Conservation (phyloP, 2,888 invertebrate genomes). For the Actias luna region DNA sequence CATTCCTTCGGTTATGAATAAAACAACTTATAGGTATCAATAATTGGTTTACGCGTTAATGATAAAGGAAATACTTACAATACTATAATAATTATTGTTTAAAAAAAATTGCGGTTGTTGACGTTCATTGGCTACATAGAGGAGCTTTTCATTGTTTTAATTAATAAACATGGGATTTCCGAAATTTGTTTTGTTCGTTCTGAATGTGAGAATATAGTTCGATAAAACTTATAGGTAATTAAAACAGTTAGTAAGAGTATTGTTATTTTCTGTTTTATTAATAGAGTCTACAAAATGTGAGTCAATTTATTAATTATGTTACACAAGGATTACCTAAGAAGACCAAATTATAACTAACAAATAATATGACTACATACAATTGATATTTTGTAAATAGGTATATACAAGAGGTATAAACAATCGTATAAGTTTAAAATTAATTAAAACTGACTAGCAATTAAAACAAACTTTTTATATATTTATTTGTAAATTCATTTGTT, state of each 20-base stretch:
- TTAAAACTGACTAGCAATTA: too few relatives aligned
- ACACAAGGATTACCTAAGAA: too few relatives aligned
- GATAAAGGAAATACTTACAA: conserved; percentile 37
- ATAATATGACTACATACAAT: too few relatives aligned
- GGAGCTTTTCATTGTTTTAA: conserved; percentile 37
- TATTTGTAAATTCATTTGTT: too few relatives aligned
- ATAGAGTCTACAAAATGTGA: neutral
- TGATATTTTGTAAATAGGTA: too few relatives aligned
- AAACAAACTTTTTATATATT: too few relatives aligned
- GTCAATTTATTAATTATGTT: too few relatives aligned
- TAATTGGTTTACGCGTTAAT: conserved; percentile 24
- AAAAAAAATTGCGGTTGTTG: conserved; percentile 35
- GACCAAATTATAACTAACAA: too few relatives aligned
- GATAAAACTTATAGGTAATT: neutral
- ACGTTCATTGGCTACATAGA: conserved; percentile 32
- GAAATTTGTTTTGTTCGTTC: conserved; percentile 28
- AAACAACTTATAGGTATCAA: conserved; percentile 19
- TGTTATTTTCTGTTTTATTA: neutral
- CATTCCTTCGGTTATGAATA: conserved; percentile 16
- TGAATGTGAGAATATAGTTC: neutral
- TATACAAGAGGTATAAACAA: too few relatives aligned
- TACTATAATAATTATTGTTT: conserved; percentile 29
- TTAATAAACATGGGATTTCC: conserved; percentile 31
- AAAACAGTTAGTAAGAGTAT: conserved; percentile 4
- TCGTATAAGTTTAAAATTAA: too few relatives aligned